Evolutionary conservation across 2,113 vertebrate genomes (phyloP), one percentile per base, ranked within the genome.

Genomic region (Sisor rabdophorus): DNA sequence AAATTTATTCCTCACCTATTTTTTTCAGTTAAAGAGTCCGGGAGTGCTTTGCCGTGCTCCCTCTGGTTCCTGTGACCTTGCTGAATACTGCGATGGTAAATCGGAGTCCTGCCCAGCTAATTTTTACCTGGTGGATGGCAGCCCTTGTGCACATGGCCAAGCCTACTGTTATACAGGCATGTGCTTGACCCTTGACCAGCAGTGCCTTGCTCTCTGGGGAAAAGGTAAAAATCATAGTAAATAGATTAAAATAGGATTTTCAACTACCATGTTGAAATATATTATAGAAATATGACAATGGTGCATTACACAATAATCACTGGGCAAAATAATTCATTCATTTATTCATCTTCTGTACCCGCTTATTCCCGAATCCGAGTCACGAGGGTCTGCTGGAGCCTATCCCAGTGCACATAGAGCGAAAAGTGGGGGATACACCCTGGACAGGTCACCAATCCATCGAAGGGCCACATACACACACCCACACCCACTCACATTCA

Each of bases 91-190:
- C 75, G 93, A 96, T 0, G 97, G 97, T 32, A 86, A 91, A 80
- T 92, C 93, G 0, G 96, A 1, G 81, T 93, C 92, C 48, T 99
- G 97, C 75, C 97, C 97, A 12, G 89, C 92, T 77, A 98, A 99
- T 86, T 96, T 95, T 58, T 98, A 96, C 85, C 87, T 95, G 79
- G 87, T 96, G 12, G 94, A 99, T 0, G 96, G 97, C 3, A 89
- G 91, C 3, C 79, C 90, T 1, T 99, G 96, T 0, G 91, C 91
- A 0, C 80, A 82, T 0, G 93, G 93, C 22, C 85, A 58, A 71
- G 96, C 96, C 2, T 98, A 95, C 85, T 99, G 97, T 87, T 99
- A 98, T 92, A 98, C 93, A 0, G 97, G 97, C 89, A 99, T 97
- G 94, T 99, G 97, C 79, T 92, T 98, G 79, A 98, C 93, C 0